Conservation (phyloP, 2,888 invertebrate species). For the Margaritifera margaritifera region DNA sequence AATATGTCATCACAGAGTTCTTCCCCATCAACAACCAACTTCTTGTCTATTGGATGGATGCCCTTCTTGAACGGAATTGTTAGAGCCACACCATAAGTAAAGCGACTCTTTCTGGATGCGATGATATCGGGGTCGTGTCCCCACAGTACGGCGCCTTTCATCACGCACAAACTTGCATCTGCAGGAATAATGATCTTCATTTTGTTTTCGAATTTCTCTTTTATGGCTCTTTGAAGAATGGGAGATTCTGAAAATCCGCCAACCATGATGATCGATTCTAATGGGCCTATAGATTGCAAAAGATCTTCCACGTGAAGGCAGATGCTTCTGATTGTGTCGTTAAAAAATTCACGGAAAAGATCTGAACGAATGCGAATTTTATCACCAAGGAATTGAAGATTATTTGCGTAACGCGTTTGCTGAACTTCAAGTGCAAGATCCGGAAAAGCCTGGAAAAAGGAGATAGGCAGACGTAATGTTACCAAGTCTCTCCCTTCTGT, state of each 20-base stretch:
- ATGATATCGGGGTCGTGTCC: constrained; percentile 16
- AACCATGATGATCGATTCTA: constrained; percentile 14
- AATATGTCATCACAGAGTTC: constrained; percentile 12
- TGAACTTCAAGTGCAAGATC: neutral
- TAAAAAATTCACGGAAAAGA: constrained; percentile 6
- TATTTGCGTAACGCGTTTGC: neutral
- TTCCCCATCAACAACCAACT: neutral
- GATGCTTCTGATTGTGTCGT: constrained; percentile 6
- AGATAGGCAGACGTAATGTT: constrained; percentile 7
- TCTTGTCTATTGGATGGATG: constrained; percentile 7
- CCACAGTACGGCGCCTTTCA: constrained; percentile 23
- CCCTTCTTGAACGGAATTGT: neutral
- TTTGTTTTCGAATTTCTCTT: constrained; percentile 2
- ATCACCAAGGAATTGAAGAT: constrained; percentile 5
- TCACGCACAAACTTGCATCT: constrained; percentile 15
- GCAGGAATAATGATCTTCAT: constrained; percentile 9
- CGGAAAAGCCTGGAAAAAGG: neutral
- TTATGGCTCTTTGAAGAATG: constrained; percentile 13
- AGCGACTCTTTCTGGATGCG: constrained; percentile 5
- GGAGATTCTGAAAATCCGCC: constrained; percentile 24
- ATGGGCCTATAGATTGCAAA: neutral
- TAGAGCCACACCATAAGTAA: constrained; percentile 16
- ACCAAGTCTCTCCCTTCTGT: constrained; percentile 1
- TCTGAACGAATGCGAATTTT: constrained; percentile 12
- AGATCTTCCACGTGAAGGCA: constrained; percentile 8